Percentiles rank a stretch among this genome's conserved stretches.
phyloP scores from a whole-genome alignment of 2,797 vertebrate genomes.

The Moxostoma hubbsi region DNA sequence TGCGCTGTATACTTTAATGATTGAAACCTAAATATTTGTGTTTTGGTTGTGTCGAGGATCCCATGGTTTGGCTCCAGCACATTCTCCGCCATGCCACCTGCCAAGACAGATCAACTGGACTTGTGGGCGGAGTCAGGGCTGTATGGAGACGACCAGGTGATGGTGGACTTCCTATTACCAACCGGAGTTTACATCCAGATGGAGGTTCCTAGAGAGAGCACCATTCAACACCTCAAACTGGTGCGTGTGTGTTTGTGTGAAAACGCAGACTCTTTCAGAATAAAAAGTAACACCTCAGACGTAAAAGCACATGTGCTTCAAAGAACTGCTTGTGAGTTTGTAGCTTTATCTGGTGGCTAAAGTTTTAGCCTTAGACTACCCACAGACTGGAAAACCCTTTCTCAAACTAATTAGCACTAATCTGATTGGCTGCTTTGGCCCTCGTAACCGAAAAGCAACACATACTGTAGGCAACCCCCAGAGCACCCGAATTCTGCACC shows the following conservation, averaged over 20 bases:
- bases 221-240: conserved; percentile 96
- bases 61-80: conserved; percentile 87
- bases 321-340: too few species aligned
- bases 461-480: too few species aligned
- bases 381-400: too few species aligned
- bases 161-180: conserved; percentile 94
- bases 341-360: too few species aligned
- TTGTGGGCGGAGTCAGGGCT: conserved; percentile 91
- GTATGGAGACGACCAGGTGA: conserved; percentile 85
- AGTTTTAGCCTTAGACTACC: too few species aligned
- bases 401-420: too few species aligned
- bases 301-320: too few species aligned
- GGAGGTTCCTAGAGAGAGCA: conserved; percentile 93
- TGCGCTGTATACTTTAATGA: too few species aligned
- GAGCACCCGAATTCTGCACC: too few species aligned
- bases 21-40: background rate
- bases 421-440: too few species aligned
- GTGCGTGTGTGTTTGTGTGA: conserved; percentile 64
- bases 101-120: conserved; percentile 96
- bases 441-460: too few species aligned
- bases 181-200: conserved; percentile 97
- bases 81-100: conserved; percentile 93
- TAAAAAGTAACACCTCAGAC: too few species aligned
- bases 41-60: conserved; percentile 75
- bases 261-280: background rate